These are phyloP conservation scores for Troides oblongomaculatus DNA, from an alignment of 2,888 invertebrate genomes.

Conservation along the genomic window DNA sequence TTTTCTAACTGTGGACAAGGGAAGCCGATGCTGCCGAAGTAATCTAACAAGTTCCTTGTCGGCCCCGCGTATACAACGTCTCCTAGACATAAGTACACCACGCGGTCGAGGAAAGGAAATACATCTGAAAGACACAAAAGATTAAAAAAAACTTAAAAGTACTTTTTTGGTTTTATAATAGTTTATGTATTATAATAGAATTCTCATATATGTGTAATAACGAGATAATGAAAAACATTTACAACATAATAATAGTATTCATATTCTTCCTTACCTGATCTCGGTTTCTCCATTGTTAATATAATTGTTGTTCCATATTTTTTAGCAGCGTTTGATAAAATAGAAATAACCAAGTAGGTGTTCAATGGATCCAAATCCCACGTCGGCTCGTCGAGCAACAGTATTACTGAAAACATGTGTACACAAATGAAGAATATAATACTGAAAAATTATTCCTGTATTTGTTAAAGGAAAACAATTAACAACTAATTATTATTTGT, in stretches of 20 bases:
- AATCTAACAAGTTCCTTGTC: conserved; percentile 94
- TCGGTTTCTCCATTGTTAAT: conserved; percentile 94
- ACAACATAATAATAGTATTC: background rate
- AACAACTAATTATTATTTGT: background rate
- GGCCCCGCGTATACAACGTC: conserved; percentile 96
- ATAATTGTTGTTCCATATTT: conserved; percentile 94
- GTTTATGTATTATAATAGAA: background rate
- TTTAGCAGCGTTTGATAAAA: conserved; percentile 93
- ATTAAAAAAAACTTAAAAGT: background rate
- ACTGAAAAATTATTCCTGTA: too few species aligned
- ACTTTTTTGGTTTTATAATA: background rate
- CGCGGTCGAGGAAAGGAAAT: conserved; percentile 95
- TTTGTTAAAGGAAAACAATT: background rate
- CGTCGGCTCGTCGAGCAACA: conserved; percentile 95
- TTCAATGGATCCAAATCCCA: conserved; percentile 96
- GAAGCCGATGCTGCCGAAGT: conserved; percentile 96
- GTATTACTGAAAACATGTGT: conserved; percentile 81
- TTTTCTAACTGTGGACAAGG: conserved; percentile 98
- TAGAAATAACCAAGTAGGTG: conserved; percentile 96
- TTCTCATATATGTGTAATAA: background rate
- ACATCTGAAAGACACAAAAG: conserved; percentile 83
- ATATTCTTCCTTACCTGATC: conserved; percentile 72
- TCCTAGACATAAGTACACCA: conserved; percentile 93
- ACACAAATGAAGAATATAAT: too few species aligned
- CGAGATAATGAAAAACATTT: background rate